These are phyloP conservation scores for Pholis gunnellus DNA, from an alignment of 2,113 vertebrate species.

Conservation along the genomic window DNA sequence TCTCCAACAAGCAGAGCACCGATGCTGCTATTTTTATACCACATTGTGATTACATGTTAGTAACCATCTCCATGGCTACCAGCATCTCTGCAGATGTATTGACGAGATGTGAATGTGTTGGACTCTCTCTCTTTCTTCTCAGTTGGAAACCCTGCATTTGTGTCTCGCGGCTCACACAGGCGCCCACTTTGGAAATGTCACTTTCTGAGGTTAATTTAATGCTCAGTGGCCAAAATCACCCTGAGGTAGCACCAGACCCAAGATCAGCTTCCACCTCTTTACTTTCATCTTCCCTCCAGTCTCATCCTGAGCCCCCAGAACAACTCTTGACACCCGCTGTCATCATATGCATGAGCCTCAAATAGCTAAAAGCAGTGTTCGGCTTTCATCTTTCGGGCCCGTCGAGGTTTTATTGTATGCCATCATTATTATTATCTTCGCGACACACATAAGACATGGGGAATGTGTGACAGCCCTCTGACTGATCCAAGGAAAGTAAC, in stretches of 20 bases:
- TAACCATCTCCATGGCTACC: constrained; percentile 63
- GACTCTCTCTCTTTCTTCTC: constrained; percentile 13
- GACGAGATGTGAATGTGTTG: constrained; percentile 37
- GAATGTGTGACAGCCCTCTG: background rate
- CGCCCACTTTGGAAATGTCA: background rate
- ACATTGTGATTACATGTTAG: constrained; percentile 68
- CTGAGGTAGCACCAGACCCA: constrained; percentile 6
- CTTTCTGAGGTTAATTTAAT: background rate
- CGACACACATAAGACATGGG: background rate
- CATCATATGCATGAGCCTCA: background rate
- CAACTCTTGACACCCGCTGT: constrained; percentile 13
- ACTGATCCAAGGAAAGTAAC: background rate
- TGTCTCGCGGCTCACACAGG: background rate
- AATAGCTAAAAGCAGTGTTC: constrained; percentile 4
- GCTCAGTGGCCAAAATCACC: constrained; percentile 19
- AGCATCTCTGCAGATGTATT: constrained; percentile 61
- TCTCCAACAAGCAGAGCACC: constrained; percentile 12
- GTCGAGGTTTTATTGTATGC: constrained; percentile 18
- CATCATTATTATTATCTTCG: constrained; percentile 11
- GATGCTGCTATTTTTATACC: constrained; percentile 56
- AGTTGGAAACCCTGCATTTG: background rate
- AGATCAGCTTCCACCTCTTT: constrained; percentile 56
- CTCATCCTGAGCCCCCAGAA: constrained; percentile 33
- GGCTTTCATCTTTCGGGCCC: constrained; percentile 55
- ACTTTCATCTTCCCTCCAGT: constrained; percentile 56